phyloP scores from a whole-genome alignment of 1,140 invertebrate species.

The Arion vulgaris region DNA sequence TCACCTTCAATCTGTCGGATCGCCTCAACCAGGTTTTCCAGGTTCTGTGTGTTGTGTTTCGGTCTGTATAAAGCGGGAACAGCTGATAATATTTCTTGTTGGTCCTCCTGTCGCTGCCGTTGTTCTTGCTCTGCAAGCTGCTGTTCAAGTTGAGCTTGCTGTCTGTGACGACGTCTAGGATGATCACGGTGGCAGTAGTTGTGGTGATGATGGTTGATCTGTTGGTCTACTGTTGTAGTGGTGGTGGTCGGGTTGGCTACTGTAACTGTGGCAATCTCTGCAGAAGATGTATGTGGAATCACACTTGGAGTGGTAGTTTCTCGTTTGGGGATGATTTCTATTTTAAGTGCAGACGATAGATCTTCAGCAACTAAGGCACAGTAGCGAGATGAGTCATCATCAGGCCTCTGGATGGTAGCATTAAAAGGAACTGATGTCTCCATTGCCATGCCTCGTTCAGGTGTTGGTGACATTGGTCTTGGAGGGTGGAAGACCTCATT shows the following conservation, averaged over 20 bases:
- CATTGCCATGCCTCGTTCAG: constrained; percentile 11
- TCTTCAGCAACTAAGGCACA: not conserved
- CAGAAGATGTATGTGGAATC: not conserved
- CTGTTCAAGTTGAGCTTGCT: constrained; percentile 28
- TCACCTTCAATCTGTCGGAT: constrained; percentile 96
- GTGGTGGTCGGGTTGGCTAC: not conserved
- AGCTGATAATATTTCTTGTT: not conserved
- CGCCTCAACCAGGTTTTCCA: constrained; percentile 98
- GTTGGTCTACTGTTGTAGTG: not conserved
- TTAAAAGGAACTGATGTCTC: not conserved
- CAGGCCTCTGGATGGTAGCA: not conserved
- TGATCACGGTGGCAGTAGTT: constrained; percentile 33
- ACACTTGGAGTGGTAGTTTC: not conserved
- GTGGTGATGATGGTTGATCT: not conserved
- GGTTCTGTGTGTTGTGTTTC: constrained; percentile 81
- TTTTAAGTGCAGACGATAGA: not conserved
- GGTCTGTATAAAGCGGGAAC: constrained; percentile 27
- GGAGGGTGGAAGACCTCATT: constrained; percentile 8
- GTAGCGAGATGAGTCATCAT: not conserved
- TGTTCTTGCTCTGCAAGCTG: constrained; percentile 1
- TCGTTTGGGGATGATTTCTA: not conserved
- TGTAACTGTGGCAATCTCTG: not conserved
- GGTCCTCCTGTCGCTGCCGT: not conserved
- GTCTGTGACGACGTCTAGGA: constrained; percentile 29
- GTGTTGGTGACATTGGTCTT: not conserved